Conservation (phyloP, 2,888 invertebrate species). For the Drymonia ruficornis region DNA sequence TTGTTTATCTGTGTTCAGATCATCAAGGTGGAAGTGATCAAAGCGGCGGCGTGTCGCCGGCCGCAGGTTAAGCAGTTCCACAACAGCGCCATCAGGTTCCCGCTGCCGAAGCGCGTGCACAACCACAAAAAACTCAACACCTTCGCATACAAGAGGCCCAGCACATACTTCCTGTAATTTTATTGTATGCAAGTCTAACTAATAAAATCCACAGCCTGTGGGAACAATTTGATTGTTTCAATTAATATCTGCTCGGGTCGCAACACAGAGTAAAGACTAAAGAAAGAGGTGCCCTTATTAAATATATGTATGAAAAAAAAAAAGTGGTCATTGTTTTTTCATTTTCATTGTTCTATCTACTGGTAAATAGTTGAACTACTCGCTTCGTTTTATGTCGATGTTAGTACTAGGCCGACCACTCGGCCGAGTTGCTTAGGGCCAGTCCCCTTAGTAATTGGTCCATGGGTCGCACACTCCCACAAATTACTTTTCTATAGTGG, state of each 20-base stretch:
- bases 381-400: too few relatives aligned
- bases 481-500: too few relatives aligned
- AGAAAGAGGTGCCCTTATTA: too few relatives aligned
- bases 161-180: constrained; percentile 89
- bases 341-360: too few relatives aligned
- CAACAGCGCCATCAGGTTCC: constrained; percentile 98
- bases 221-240: constrained; percentile 33
- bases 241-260: constrained; percentile 6
- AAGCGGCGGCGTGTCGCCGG: constrained; percentile 95
- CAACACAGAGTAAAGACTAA: too few relatives aligned
- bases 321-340: too few relatives aligned
- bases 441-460: too few relatives aligned
- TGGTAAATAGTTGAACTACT: too few relatives aligned
- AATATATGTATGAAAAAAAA: too few relatives aligned
- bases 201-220: constrained; percentile 64
- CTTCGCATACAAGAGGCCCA: constrained; percentile 93
- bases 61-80: constrained; percentile 99
- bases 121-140: constrained; percentile 93
- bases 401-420: too few relatives aligned
- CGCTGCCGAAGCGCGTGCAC: constrained; percentile 95
- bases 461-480: too few relatives aligned
- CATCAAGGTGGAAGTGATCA: constrained; percentile 97
- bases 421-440: too few relatives aligned
- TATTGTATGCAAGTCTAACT: constrained; percentile 51
- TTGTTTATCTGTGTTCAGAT: constrained; percentile 86